Evolutionary conservation across 2,797 vertebrate genomes (phyloP).

Genomic region (Poecile montanus): DNA sequence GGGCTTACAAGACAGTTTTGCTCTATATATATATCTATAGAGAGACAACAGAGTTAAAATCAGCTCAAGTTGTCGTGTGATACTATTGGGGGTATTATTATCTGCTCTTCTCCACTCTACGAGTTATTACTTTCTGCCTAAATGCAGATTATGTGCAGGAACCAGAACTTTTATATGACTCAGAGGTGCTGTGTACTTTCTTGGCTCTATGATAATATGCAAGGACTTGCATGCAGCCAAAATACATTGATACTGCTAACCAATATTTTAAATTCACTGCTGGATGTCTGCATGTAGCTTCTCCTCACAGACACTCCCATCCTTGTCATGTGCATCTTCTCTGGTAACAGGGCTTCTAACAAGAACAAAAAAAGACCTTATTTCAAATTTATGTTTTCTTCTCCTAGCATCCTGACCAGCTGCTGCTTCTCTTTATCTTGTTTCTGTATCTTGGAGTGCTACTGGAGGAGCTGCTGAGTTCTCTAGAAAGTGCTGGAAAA

Average conservation of each 20-base stretch:
- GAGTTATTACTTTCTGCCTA: conserved; percentile 40
- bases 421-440: conserved; percentile 36
- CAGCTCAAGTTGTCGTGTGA: neutral
- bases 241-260: conserved; percentile 38
- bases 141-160: conserved; percentile 48
- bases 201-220: neutral
- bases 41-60: neutral
- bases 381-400: conserved; percentile 65
- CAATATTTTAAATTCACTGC: conserved; percentile 66
- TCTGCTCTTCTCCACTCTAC: neutral
- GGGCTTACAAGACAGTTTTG: neutral
- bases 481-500: conserved; percentile 43
- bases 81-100: neutral
- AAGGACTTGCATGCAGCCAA: conserved; percentile 5
- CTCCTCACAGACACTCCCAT: conserved; percentile 24
- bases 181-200: conserved; percentile 41
- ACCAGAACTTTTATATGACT: conserved; percentile 53
- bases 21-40: neutral
- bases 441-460: neutral
- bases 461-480: conserved; percentile 5
- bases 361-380: conserved; percentile 30
- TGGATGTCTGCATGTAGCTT: conserved; percentile 47
- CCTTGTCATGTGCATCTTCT: conserved; percentile 52
- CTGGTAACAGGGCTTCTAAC: conserved; percentile 47
- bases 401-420: conserved; percentile 15